These are phyloP conservation scores for Agrypnus murinus DNA, from an alignment of 2,888 invertebrate species.

Conservation along the genomic window DNA sequence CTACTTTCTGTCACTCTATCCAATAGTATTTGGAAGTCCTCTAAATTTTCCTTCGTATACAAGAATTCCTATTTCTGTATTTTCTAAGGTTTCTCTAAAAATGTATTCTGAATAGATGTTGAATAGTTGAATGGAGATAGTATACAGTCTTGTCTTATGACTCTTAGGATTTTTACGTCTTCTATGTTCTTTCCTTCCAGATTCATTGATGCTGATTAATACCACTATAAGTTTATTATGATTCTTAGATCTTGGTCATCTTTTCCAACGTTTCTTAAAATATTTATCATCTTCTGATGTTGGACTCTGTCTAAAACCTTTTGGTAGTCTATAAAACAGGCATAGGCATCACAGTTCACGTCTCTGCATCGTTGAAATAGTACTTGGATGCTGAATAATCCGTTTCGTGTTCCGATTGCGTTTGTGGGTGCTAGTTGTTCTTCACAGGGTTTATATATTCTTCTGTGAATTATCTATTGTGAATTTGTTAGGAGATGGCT, in stretches of 20 bases:
- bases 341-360: constrained; percentile 29
- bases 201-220: too few relatives aligned
- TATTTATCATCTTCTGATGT: constrained; percentile 50
- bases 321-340: constrained; percentile 36
- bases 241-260: constrained; percentile 41
- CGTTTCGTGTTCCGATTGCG: constrained; percentile 37
- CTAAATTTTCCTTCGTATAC: constrained; percentile 34
- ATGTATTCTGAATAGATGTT: constrained; percentile 44
- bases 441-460: constrained; percentile 15
- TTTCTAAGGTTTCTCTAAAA: constrained; percentile 36
- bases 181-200: too few relatives aligned
- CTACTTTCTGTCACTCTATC: constrained; percentile 24
- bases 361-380: constrained; percentile 38
- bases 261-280: constrained; percentile 45
- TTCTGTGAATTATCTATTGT: constrained; percentile 8
- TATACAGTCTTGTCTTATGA: constrained; percentile 48
- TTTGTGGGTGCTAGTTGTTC: constrained; percentile 9
- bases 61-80: constrained; percentile 27
- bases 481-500: constrained; percentile 4
- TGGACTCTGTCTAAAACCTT: constrained; percentile 53
- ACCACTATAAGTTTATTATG: constrained; percentile 40
- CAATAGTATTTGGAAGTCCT: background rate
- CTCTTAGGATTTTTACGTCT: too few relatives aligned
- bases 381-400: constrained; percentile 36
- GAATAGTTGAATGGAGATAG: constrained; percentile 42